Evolutionary conservation across 2,797 vertebrate genomes (phyloP).

Genomic region (Notolepis coatsorum): DNA sequence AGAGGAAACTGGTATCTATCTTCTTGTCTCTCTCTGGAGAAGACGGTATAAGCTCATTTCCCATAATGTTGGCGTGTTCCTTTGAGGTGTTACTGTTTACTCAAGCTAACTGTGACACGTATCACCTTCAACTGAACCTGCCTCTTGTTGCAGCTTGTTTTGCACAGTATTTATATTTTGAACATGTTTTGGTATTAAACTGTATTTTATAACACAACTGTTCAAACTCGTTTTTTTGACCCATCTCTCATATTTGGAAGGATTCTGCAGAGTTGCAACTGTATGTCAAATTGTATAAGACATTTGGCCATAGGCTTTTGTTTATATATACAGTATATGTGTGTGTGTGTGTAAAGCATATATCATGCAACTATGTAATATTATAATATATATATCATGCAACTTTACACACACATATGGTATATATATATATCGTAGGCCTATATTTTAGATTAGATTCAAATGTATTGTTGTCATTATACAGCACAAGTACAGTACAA

Average conservation of each 20-base stretch:
- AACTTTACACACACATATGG: too few species aligned
- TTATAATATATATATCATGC: too few species aligned
- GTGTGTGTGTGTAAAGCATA: too few species aligned
- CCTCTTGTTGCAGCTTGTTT: conserved; percentile 35
- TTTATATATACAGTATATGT: neutral
- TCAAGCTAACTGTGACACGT: conserved; percentile 14
- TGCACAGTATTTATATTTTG: conserved; percentile 69
- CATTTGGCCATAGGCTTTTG: neutral
- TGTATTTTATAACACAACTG: conserved; percentile 49
- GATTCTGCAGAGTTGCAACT: neutral
- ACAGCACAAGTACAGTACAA: too few species aligned
- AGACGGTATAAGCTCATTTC: too few species aligned
- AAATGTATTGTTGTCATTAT: too few species aligned
- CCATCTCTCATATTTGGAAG: neutral
- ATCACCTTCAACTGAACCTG: conserved; percentile 2
- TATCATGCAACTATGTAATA: too few species aligned
- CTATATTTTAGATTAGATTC: too few species aligned
- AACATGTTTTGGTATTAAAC: conserved; percentile 70
- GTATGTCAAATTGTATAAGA: neutral
- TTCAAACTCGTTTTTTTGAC: neutral
- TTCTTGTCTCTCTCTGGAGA: too few species aligned
- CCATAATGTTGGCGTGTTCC: too few species aligned
- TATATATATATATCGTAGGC: too few species aligned
- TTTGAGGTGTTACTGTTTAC: neutral
- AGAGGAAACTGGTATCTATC: too few species aligned